These are phyloP conservation scores for Sarcophaga peregrina DNA, from an alignment of 1,140 invertebrate genomes.

Conservation along the genomic window DNA sequence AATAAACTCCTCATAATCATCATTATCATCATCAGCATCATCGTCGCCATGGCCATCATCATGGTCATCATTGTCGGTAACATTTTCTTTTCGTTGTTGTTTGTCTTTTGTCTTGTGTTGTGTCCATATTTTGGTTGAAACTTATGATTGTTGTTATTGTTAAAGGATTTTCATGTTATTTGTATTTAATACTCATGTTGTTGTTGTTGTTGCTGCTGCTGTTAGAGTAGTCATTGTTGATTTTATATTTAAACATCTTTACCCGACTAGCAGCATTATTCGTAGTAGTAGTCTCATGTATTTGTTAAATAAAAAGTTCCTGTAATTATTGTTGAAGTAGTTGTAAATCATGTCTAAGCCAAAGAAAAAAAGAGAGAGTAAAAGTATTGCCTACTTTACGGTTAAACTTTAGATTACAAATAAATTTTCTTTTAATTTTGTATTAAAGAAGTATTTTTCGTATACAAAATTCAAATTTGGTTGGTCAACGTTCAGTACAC, in stretches of 20 bases:
- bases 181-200: neutral
- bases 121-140: neutral
- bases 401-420: constrained; percentile 14
- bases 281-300: neutral
- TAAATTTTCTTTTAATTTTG: neutral
- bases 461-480: too few species aligned
- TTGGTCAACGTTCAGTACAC: too few species aligned
- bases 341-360: neutral
- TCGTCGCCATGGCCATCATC: neutral
- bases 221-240: too few species aligned
- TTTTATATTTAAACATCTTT: too few species aligned
- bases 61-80: too few species aligned
- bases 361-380: neutral
- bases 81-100: too few species aligned
- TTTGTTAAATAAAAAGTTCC: neutral
- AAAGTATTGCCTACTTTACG: neutral
- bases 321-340: constrained; percentile 12
- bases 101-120: neutral
- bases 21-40: neutral
- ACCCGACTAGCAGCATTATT: too few species aligned
- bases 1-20: too few species aligned
- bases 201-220: neutral
- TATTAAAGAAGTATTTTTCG: too few species aligned
- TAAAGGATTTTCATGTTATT: constrained; percentile 20
- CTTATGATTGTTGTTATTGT: neutral